These are phyloP conservation scores for Cryptosula pallasiana DNA, from an alignment of 2,888 invertebrate genomes.

Conservation along the genomic window DNA sequence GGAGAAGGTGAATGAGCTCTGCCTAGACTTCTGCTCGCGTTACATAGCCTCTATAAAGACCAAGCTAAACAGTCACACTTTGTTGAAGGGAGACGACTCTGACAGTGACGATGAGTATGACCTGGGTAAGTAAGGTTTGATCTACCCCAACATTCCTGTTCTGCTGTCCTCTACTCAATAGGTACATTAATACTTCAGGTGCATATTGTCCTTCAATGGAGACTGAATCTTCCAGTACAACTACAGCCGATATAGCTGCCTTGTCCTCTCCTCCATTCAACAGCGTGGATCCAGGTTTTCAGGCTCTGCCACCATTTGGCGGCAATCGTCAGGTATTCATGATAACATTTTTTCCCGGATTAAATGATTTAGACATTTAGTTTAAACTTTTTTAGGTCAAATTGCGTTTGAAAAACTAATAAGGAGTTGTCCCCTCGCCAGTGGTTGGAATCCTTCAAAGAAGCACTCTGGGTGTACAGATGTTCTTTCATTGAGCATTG, in stretches of 20 bases:
- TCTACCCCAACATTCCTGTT: too few species aligned
- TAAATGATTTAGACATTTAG: too few species aligned
- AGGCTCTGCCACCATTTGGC: background rate
- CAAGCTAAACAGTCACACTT: constrained; percentile 54
- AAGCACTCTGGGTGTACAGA: too few species aligned
- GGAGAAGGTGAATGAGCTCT: constrained; percentile 89
- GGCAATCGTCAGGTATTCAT: background rate
- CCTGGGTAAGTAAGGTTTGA: background rate
- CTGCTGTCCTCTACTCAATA: too few species aligned
- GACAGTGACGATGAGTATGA: constrained; percentile 27
- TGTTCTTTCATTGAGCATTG: too few species aligned
- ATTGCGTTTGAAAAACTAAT: too few species aligned
- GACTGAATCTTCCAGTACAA: background rate
- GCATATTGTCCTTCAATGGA: background rate
- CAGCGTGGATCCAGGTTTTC: background rate
- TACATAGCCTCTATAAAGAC: constrained; percentile 81
- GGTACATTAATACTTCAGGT: too few species aligned
- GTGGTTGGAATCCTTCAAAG: too few species aligned
- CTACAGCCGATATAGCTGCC: background rate
- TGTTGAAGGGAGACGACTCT: constrained; percentile 33
- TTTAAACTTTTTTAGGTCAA: too few species aligned
- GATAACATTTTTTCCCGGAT: too few species aligned
- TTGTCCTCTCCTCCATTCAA: background rate
- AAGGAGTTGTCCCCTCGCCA: too few species aligned
- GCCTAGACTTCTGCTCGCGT: constrained; percentile 87